phyloP scores from a whole-genome alignment of 2,797 vertebrate genomes.

The Pseudomugil tenellus region DNA sequence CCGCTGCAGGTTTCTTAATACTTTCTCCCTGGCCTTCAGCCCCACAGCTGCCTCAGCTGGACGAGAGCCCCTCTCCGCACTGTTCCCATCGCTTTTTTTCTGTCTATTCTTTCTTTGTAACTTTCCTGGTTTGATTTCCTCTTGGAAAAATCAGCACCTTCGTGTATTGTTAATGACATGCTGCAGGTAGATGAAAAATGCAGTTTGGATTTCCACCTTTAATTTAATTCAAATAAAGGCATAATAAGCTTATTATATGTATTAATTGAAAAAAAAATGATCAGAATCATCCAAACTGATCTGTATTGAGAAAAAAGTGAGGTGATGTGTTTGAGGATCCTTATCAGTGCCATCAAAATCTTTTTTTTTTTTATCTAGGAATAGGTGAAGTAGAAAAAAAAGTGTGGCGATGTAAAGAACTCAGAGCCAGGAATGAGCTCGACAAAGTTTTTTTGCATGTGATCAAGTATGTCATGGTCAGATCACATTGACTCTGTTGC shows the following conservation, averaged over 20 bases:
- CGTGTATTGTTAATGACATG: neutral
- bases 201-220: neutral
- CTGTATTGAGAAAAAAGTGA: neutral
- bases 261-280: neutral
- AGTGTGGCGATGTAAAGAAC: neutral
- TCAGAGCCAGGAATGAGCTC: no score
- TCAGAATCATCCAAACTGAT: neutral
- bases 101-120: constrained; percentile 9
- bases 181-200: no score
- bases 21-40: constrained; percentile 47
- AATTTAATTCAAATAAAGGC: constrained; percentile 1
- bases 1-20: constrained; percentile 50
- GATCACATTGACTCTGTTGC: no score
- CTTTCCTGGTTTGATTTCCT: constrained; percentile 17
- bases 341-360: neutral
- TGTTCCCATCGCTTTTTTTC: constrained; percentile 15
- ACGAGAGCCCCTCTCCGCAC: constrained; percentile 28
- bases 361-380: neutral
- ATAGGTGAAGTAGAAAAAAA: neutral
- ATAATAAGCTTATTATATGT: neutral
- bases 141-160: constrained; percentile 4
- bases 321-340: neutral
- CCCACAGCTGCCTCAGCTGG: constrained; percentile 62
- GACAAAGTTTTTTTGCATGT: no score
- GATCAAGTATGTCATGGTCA: no score